phyloP scores from a whole-genome alignment of 35 echinoderm and acorn worm genomes.

The Ophiothrix spiculata region DNA sequence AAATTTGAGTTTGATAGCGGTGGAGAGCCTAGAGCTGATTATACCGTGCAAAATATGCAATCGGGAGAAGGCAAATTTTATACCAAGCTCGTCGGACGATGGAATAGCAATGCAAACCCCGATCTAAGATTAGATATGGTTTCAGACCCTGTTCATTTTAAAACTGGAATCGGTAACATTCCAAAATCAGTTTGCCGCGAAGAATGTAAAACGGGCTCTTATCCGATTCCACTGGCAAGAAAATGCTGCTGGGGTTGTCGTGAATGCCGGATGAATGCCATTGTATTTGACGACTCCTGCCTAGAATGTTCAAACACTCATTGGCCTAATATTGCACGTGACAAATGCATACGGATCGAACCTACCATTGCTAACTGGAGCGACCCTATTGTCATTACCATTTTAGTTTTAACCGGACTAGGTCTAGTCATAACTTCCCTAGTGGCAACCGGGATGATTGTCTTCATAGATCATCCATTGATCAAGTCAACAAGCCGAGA shows the following conservation, averaged over 20 bases:
- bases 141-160: not conserved
- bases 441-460: not conserved
- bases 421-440: not conserved
- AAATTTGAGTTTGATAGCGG: not conserved
- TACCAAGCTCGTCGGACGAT: not conserved
- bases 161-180: not conserved
- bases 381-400: not conserved
- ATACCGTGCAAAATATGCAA: not conserved
- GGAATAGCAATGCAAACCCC: not conserved
- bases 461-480: not conserved
- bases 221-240: not conserved
- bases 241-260: conserved; percentile 24
- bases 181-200: not conserved
- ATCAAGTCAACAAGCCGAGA: conserved; percentile 40
- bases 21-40: not conserved
- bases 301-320: not conserved
- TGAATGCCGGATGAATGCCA: not conserved
- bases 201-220: not conserved
- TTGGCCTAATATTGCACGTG: not conserved
- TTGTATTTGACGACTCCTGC: not conserved
- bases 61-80: not conserved
- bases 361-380: not conserved
- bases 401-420: not conserved
- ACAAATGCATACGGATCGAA: not conserved
- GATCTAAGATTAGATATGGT: not conserved